Conservation (phyloP, 2,113 vertebrate species). For the Stictonetta naevosa region DNA sequence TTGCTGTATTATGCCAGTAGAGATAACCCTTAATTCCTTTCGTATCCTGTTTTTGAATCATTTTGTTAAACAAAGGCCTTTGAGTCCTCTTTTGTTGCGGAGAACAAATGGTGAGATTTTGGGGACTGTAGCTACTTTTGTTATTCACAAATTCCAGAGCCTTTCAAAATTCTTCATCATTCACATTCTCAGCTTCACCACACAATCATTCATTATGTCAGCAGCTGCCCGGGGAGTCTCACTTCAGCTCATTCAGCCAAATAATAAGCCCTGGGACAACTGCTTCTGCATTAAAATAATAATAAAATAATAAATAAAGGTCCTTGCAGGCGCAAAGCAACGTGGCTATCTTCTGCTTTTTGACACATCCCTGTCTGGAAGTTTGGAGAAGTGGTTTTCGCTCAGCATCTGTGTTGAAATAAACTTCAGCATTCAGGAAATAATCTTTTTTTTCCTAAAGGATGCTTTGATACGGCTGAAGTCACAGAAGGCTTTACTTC, state of each 20-base stretch:
- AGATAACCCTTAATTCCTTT: constrained; percentile 78
- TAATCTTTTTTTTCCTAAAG: background rate
- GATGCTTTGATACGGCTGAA: background rate
- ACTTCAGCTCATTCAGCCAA: constrained; percentile 85
- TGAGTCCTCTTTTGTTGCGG: constrained; percentile 77
- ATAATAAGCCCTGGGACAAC: constrained; percentile 84
- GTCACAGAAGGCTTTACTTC: background rate
- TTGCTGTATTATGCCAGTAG: constrained; percentile 64
- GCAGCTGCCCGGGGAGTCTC: constrained; percentile 79
- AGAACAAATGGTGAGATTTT: constrained; percentile 81
- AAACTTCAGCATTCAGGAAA: background rate
- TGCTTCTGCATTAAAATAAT: constrained; percentile 75
- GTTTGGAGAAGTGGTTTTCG: background rate
- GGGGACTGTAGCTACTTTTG: constrained; percentile 76
- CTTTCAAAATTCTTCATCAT: constrained; percentile 83
- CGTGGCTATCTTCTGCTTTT: constrained; percentile 20
- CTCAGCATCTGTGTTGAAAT: constrained; percentile 10
- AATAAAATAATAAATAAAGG: constrained; percentile 56
- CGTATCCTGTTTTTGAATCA: constrained; percentile 77
- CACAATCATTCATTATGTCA: constrained; percentile 94
- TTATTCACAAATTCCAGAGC: constrained; percentile 76
- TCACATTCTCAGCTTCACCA: constrained; percentile 81
- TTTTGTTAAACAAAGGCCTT: constrained; percentile 81
- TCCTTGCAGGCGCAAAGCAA: constrained; percentile 18
- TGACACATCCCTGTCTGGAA: constrained; percentile 22